Conservation (phyloP, 2,797 vertebrate genomes). For the Denticeps clupeoides region DNA sequence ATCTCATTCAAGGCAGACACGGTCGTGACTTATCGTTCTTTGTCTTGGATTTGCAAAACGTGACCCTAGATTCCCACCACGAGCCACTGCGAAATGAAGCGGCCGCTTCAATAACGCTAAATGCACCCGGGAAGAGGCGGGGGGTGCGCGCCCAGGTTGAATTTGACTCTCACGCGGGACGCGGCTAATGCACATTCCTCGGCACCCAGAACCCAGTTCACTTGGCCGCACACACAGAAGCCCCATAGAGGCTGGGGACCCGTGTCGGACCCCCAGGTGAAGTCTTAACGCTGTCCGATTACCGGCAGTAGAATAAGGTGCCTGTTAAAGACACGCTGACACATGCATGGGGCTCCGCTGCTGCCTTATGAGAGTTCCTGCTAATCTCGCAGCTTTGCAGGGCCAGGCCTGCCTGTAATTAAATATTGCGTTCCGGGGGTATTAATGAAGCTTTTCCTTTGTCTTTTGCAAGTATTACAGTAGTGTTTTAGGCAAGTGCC, state of each 20-base stretch:
- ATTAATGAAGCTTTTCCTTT: constrained; percentile 50
- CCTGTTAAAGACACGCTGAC: constrained; percentile 35
- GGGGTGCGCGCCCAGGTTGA: constrained; percentile 52
- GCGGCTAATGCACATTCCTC: constrained; percentile 67
- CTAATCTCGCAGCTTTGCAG: constrained; percentile 61
- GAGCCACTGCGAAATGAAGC: too few relatives aligned
- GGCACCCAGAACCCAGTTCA: constrained; percentile 53
- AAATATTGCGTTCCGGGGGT: constrained; percentile 56
- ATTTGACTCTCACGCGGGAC: constrained; percentile 62
- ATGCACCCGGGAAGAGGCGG: constrained; percentile 20
- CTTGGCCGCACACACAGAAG: constrained; percentile 63
- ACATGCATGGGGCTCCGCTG: constrained; percentile 38
- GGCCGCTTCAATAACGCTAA: too few relatives aligned
- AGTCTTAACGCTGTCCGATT: constrained; percentile 59
- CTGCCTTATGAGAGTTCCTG: constrained; percentile 55
- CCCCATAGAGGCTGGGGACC: constrained; percentile 55
- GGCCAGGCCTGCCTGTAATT: constrained; percentile 55
- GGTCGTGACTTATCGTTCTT: too few relatives aligned
- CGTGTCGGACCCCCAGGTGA: constrained; percentile 60
- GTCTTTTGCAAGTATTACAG: constrained; percentile 46
- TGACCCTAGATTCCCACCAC: too few relatives aligned
- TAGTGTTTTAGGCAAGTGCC: constrained; percentile 31
- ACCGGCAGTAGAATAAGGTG: constrained; percentile 51
- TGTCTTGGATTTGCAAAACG: too few relatives aligned
- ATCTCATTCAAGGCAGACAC: too few relatives aligned